A percentile compares a stretch with the other conserved stretches of the same genome.
Conservation (phyloP, 1,140 invertebrate species). For the Drosophila pruinosa region DNA sequence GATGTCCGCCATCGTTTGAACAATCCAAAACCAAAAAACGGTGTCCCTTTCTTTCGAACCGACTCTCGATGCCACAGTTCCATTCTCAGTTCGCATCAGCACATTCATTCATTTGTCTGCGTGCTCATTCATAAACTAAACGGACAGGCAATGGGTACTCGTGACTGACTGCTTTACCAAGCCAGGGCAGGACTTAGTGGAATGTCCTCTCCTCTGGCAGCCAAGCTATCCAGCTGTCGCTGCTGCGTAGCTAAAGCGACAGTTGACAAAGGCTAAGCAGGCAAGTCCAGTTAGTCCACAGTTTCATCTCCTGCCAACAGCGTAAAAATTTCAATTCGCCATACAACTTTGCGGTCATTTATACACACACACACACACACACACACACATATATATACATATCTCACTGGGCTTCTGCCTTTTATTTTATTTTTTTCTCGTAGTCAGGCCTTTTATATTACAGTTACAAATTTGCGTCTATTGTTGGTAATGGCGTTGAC, state of each 20-base stretch:
- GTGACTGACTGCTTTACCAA: not conserved
- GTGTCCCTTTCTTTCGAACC: constrained; percentile 6
- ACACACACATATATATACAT: constrained; percentile 1
- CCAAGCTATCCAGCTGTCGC: constrained; percentile 60
- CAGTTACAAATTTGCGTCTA: constrained; percentile 79
- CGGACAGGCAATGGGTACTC: constrained; percentile 32
- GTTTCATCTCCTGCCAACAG: constrained; percentile 64
- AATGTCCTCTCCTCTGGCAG: constrained; percentile 16
- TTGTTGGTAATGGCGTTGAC: constrained; percentile 60
- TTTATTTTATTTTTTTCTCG: constrained; percentile 15
- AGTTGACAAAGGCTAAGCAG: constrained; percentile 78
- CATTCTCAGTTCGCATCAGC: constrained; percentile 32
- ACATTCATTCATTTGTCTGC: constrained; percentile 60
- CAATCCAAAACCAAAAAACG: not conserved
- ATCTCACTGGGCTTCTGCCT: not conserved
- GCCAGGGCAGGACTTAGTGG: not conserved
- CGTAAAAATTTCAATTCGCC: constrained; percentile 76
- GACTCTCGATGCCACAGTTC: constrained; percentile 3
- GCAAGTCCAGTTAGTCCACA: constrained; percentile 63
- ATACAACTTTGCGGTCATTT: constrained; percentile 76
- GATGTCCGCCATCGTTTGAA: constrained; percentile 31
- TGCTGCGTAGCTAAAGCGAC: constrained; percentile 64
- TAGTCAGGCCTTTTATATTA: constrained; percentile 64
- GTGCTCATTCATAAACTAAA: constrained; percentile 71
- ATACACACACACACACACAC: constrained; percentile 32